phyloP scores from a whole-genome alignment of 2,888 invertebrate species.

The Coenonympha glycerion region DNA sequence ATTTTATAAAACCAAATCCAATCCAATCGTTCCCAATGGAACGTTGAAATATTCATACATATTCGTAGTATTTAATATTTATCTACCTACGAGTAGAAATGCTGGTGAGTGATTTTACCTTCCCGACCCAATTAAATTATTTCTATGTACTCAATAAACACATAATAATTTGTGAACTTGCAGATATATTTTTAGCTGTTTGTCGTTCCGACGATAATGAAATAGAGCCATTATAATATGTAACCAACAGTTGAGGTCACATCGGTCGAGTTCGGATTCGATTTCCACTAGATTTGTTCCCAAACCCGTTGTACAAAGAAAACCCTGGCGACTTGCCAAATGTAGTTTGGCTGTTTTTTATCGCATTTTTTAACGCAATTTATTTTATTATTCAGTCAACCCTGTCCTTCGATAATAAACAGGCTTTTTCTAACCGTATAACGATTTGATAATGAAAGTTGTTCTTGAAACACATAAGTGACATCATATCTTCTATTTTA shows the following conservation, averaged over 20 bases:
- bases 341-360: slow-evolving; percentile 50
- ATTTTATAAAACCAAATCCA: too few relatives aligned
- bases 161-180: too few relatives aligned
- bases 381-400: slow-evolving; percentile 46
- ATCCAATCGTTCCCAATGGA: too few relatives aligned
- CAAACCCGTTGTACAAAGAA: slow-evolving; percentile 43
- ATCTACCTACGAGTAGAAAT: too few relatives aligned
- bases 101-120: too few relatives aligned
- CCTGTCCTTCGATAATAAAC: slow-evolving; percentile 21
- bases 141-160: too few relatives aligned
- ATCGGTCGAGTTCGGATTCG: slow-evolving; percentile 30
- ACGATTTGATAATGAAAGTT: too few relatives aligned
- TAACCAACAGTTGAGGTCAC: slow-evolving; percentile 20
- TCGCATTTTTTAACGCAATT: slow-evolving; percentile 59
- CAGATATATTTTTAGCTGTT: not conserved
- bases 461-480: too few relatives aligned
- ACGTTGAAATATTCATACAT: too few relatives aligned
- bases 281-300: slow-evolving; percentile 53
- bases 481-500: too few relatives aligned
- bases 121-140: too few relatives aligned
- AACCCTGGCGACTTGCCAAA: slow-evolving; percentile 59
- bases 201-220: not conserved
- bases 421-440: not conserved
- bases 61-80: too few relatives aligned
- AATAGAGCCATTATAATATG: slow-evolving; percentile 12